phyloP scores from a whole-genome alignment of 2,797 vertebrate genomes.

The Eremophila alpestris region DNA sequence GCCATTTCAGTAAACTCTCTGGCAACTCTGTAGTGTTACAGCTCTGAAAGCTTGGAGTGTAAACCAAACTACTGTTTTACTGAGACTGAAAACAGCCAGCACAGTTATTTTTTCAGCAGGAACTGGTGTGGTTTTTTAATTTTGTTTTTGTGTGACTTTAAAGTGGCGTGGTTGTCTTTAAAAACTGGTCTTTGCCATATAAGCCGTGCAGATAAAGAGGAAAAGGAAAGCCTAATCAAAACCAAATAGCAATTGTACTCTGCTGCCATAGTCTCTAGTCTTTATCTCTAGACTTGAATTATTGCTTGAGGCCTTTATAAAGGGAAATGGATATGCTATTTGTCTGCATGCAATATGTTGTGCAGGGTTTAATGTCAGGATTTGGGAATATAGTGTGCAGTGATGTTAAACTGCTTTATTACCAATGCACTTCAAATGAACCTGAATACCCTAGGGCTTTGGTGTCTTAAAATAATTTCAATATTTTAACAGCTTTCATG shows the following conservation, averaged over 20 bases:
- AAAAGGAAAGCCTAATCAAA: not conserved
- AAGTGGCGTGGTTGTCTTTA: not conserved
- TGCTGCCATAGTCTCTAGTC: not conserved
- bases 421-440: constrained; percentile 32
- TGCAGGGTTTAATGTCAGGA: not conserved
- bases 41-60: not conserved
- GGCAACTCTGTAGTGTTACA: not conserved
- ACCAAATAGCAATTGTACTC: not conserved
- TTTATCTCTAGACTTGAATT: not conserved
- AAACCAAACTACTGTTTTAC: not conserved
- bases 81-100: not conserved
- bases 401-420: constrained; percentile 34
- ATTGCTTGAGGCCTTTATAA: not conserved
- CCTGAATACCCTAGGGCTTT: not conserved
- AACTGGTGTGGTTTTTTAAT: not conserved
- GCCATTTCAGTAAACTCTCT: not conserved
- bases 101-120: not conserved
- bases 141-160: not conserved
- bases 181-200: not conserved
- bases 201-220: not conserved
- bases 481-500: not conserved
- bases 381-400: not conserved
- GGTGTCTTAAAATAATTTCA: not conserved
- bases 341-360: constrained; percentile 3
- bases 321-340: not conserved